Percentiles rank a stretch among this genome's conserved stretches.
Conservation (phyloP, 2,797 vertebrate genomes). For the Heteromormyrus szaboi region DNA sequence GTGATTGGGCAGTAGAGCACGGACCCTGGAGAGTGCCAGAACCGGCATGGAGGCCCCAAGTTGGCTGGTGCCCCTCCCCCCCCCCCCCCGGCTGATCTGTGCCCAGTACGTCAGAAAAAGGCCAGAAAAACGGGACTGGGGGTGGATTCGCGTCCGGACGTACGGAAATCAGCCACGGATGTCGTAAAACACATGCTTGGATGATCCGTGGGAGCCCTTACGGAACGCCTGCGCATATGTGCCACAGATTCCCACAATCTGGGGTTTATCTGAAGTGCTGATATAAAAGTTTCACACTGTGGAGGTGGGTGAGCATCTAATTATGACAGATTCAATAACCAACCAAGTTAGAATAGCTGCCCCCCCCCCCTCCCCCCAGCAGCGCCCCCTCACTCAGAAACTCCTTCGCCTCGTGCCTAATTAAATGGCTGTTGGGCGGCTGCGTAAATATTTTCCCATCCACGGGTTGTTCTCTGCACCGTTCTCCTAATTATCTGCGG, state of each 20-base stretch:
- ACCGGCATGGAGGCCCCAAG: neutral
- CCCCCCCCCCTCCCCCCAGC: neutral
- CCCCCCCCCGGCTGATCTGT: neutral
- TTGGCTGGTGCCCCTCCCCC: neutral
- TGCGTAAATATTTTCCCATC: slow-evolving; percentile 62
- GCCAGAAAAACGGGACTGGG: neutral
- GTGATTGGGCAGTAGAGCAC: neutral
- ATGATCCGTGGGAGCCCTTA: neutral
- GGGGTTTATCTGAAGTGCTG: neutral
- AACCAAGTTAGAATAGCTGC: neutral
- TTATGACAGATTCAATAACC: neutral
- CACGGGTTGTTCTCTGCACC: neutral
- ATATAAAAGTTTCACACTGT: neutral
- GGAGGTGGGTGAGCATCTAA: neutral
- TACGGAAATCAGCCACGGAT: neutral
- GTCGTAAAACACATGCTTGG: neutral
- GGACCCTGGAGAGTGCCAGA: neutral
- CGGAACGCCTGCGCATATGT: neutral
- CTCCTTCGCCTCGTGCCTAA: slow-evolving; percentile 46
- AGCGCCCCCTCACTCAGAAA: slow-evolving; percentile 28
- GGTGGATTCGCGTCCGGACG: neutral
- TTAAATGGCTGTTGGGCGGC: slow-evolving; percentile 57
- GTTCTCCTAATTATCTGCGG: slow-evolving; percentile 8
- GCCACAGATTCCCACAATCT: neutral
- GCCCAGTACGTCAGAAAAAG: neutral